Conservation (phyloP, 1,140 invertebrate genomes). For the Chlorops oryzae region DNA sequence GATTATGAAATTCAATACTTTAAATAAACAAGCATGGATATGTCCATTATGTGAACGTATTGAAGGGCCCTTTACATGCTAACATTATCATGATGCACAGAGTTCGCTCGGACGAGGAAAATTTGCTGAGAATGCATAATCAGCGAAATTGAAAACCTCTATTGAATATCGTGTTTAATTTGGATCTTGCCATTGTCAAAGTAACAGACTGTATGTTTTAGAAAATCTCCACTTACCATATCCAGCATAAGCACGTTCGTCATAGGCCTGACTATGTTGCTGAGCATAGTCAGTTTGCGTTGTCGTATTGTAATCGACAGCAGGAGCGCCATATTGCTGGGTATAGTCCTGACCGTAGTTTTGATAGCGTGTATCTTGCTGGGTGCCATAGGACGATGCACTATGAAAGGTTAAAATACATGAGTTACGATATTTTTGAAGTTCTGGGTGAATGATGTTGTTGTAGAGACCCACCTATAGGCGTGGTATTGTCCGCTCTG, state of each 20-base stretch:
- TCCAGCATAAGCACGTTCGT: slow-evolving; percentile 41
- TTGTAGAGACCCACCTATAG: slow-evolving; percentile 31
- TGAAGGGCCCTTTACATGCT: too few species aligned
- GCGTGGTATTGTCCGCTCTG: slow-evolving; percentile 43
- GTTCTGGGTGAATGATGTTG: not conserved
- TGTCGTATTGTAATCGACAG: slow-evolving; percentile 41
- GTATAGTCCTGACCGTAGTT: slow-evolving; percentile 43
- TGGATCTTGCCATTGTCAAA: not conserved
- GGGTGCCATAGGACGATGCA: slow-evolving; percentile 34
- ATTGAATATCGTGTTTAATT: too few species aligned
- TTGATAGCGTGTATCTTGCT: slow-evolving; percentile 41
- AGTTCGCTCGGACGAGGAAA: too few species aligned
- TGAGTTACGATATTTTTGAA: slow-evolving; percentile 1
- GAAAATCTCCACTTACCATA: slow-evolving; percentile 33
- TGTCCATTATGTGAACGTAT: too few species aligned
- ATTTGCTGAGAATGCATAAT: too few species aligned
- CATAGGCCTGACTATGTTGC: slow-evolving; percentile 31
- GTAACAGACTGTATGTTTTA: too few species aligned
- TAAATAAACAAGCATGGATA: too few species aligned
- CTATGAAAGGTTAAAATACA: slow-evolving; percentile 14
- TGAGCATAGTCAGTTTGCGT: slow-evolving; percentile 43
- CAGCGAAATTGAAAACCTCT: too few species aligned
- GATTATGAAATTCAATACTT: too few species aligned
- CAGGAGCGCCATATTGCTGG: slow-evolving; percentile 40
- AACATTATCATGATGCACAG: too few species aligned